These are phyloP conservation scores for Papilio elwesi DNA, from an alignment of 2,888 invertebrate species.

Conservation along the genomic window DNA sequence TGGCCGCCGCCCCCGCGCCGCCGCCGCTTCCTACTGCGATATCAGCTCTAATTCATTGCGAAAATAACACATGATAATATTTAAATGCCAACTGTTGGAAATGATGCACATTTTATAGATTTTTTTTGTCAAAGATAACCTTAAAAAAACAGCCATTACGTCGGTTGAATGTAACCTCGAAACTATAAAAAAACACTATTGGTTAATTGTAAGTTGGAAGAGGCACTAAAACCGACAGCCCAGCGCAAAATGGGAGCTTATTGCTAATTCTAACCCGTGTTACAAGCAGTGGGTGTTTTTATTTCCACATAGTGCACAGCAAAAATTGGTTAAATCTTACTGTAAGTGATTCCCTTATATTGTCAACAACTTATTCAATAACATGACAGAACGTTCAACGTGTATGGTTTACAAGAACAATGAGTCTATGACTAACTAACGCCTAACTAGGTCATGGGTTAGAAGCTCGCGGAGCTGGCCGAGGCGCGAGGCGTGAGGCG, in stretches of 20 bases:
- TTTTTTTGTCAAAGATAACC: not conserved
- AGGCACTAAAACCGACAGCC: no score
- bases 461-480: not conserved
- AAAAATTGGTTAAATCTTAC: no score
- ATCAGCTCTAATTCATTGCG: slow-evolving; percentile 32
- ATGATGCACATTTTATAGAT: not conserved
- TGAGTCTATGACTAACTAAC: not conserved
- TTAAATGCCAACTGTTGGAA: not conserved
- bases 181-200: not conserved
- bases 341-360: no score
- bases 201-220: not conserved
- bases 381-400: no score
- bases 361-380: no score
- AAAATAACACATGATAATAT: slow-evolving; percentile 15
- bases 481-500: slow-evolving; percentile 34
- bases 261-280: no score
- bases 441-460: not conserved
- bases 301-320: no score
- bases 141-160: not conserved
- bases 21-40: slow-evolving; percentile 20
- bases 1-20: slow-evolving; percentile 4
- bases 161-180: not conserved
- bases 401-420: not conserved
- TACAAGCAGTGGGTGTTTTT: no score
- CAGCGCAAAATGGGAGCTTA: no score